Evolutionary conservation across 2,797 vertebrate species (phyloP), one percentile per base, ranked within the genome.

Genomic region (Aythya fuligula): DNA sequence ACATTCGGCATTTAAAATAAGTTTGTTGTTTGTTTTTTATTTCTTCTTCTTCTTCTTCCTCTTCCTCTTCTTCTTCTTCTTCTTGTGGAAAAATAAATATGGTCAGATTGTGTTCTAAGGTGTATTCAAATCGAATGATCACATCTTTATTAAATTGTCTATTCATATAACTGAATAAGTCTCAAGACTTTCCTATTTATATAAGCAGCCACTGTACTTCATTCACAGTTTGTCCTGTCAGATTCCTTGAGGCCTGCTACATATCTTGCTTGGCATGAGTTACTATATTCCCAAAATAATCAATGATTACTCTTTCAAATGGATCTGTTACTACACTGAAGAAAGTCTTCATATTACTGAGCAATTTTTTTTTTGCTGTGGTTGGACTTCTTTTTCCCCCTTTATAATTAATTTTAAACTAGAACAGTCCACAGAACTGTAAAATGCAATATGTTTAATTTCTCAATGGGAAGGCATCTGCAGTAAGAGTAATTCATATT

Each of bases 341-440:
- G 19, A 74, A 67, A 85, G 51, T 65, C 54, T 87, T 89, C 19
- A 36, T 47, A 95, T 87, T 27, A 77, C 69, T 51, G 18, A 45
- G 28, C 9, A 41, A 41, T 43, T 43, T 85, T 6, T 28, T 38
- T 61, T 18, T 61, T 38, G 49, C 39, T 77, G 28, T 69, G 73
- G 78, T 32, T 56, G 19, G 41, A 69, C 25, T 69, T 57, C 17
- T 64, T 93, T 77, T 9, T 36, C 28, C 22, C 24, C 9, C 4
- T 74, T 90, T 49, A 61, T n/a, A 88, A 79, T 87, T 73, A 86
- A 85, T 82, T 73, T 79, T 32, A 94, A 91, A 84, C 64, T 41
- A 25, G 74, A 91, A 56, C 54, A 89, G 81, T 88, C 67, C 84
- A 67, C 43, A 81, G 87, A 90, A 89, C 22, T 73, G 38, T 80